Base-by-base conservation (phyloP, 37 sponge, comb jelly and placozoan genomes). In the Lycopodina hypogea region DNA sequence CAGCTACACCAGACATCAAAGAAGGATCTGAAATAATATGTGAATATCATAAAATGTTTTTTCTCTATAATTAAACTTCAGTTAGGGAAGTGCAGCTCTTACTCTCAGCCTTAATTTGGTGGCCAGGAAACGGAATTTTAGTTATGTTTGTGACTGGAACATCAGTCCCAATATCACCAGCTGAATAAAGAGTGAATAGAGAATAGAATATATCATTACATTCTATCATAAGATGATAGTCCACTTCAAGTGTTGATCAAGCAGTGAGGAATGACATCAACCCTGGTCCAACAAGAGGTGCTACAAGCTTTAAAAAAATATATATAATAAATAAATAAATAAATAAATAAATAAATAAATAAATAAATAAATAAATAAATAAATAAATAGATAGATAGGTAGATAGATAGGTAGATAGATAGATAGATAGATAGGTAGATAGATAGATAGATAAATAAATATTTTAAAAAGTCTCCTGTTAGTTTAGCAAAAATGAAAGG, bases 141-240 rank as follows among this genome's bases (percentile, higher is more conserved):
- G 88, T 82, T 18, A 87, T 33, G 42, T 87, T 87, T 1, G 88
- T 87, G 19, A 87, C 48, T 70, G 81, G 71, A 8, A 87, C 87
- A 61, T 81, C 78, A 62, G 69, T 68, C 62, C 42, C 67, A 4
- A 61, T 72, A 69, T 71, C 82, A 30, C 88, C 88, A 81, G 82
- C 88, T 87, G 32, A 23, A 50, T 52, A 7, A 77, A 24, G 57
- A 48, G 45, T 37, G 34, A 11, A n/a, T 9, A 62, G 64, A n/a
- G 64, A 24, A 24, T n/a, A n/a, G n/a, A n/a, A n/a, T n/a, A n/a
- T n/a, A n/a, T n/a, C n/a, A n/a, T n/a, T n/a, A n/a, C n/a, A n/a
- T n/a, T n/a, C n/a, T n/a, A n/a, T n/a, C n/a, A n/a, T n/a, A n/a
- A n/a, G n/a, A n/a, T n/a, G n/a, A n/a, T n/a, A n/a, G n/a, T n/a